Percentiles rank a stretch among this genome's conserved stretches.
These are phyloP conservation scores for Chlorops oryzae DNA, from an alignment of 1,140 invertebrate species.

Conservation along the genomic window DNA sequence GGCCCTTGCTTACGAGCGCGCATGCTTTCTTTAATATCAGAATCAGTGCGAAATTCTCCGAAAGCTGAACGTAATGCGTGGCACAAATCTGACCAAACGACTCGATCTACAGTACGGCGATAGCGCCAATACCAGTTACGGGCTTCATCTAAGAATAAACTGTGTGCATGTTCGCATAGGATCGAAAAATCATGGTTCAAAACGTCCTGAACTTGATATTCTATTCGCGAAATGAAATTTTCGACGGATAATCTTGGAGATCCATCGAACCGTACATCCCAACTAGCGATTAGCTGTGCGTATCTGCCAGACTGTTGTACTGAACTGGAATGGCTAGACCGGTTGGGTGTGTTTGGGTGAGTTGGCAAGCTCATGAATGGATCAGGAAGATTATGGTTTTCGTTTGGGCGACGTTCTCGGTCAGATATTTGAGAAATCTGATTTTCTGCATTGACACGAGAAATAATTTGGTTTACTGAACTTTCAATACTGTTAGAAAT, in stretches of 20 bases:
- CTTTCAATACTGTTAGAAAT: too few species aligned
- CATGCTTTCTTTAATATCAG: neutral
- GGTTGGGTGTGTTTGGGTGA: too few species aligned
- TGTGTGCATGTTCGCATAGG: neutral
- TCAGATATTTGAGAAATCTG: too few species aligned
- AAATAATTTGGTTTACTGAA: too few species aligned
- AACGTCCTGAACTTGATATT: neutral
- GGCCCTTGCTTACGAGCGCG: neutral
- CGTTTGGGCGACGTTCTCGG: too few species aligned
- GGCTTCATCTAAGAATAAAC: neutral
- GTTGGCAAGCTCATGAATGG: too few species aligned
- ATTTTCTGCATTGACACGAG: too few species aligned
- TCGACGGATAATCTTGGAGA: neutral
- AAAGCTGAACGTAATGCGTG: neutral
- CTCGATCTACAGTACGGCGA: neutral
- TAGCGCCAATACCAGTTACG: slow-evolving; percentile 5
- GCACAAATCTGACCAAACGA: neutral
- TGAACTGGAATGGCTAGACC: too few species aligned
- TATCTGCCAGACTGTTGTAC: too few species aligned
- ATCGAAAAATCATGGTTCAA: neutral
- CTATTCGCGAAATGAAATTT: slow-evolving; percentile 1
- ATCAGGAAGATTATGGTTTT: too few species aligned
- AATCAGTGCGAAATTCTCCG: neutral
- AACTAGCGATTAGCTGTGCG: neutral
- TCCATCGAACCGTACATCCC: slow-evolving; percentile 1